phyloP scores from a whole-genome alignment of 2,113 vertebrate genomes.

The Dipodomys stephensi region DNA sequence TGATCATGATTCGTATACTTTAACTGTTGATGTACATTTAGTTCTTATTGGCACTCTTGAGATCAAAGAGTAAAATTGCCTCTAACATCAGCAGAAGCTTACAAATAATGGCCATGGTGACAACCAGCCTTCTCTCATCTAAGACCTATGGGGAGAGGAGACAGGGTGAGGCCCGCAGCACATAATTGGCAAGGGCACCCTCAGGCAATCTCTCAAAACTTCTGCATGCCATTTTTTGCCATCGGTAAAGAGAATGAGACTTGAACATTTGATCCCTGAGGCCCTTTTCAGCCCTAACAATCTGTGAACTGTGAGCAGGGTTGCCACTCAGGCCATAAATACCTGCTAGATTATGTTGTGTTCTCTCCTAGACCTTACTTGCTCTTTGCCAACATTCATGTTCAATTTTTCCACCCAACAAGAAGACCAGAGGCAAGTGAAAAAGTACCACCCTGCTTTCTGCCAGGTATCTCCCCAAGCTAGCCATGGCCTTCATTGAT shows the following conservation, averaged over 20 bases:
- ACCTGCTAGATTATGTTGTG: not conserved
- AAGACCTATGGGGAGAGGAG: not conserved
- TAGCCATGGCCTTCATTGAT: conserved; percentile 2
- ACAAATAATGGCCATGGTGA: not conserved
- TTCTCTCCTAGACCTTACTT: not conserved
- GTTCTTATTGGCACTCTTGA: not conserved
- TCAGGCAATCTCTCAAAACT: not conserved
- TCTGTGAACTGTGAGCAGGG: not conserved
- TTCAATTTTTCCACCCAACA: conserved; percentile 55
- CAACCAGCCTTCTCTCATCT: not conserved
- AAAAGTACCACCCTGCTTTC: conserved; percentile 28
- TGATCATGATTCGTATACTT: not conserved
- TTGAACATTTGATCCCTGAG: not conserved
- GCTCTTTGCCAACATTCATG: conserved; percentile 33
- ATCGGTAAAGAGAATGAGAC: not conserved
- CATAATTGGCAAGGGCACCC: too few relatives aligned
- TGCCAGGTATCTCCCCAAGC: conserved; percentile 3
- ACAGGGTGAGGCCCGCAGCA: not conserved
- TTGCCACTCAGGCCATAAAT: not conserved
- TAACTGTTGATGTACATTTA: not conserved
- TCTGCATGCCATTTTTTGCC: not conserved
- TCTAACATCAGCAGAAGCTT: not conserved
- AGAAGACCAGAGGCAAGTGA: conserved; percentile 23
- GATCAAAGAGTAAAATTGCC: not conserved
- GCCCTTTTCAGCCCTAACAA: not conserved